Evolutionary conservation across 1,140 invertebrate species (phyloP).

Genomic region (Hyphantria cunea): DNA sequence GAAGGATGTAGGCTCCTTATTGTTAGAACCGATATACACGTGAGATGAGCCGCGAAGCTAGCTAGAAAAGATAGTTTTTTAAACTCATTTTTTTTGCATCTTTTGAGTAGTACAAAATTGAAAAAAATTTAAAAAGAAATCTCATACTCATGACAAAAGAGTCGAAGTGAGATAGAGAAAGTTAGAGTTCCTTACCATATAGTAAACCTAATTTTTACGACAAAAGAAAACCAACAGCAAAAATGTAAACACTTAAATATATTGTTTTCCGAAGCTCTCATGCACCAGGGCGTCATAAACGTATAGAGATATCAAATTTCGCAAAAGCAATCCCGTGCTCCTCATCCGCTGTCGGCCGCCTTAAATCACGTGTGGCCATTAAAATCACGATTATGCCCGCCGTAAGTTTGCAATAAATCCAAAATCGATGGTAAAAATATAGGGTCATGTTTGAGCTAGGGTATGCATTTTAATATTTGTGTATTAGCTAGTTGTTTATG

Average conservation of each 20-base stretch:
- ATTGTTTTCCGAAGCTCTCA: constrained; percentile 18
- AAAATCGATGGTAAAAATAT: constrained; percentile 50
- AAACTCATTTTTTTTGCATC: no score
- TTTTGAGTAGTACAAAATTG: no score
- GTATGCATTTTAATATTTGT: background rate
- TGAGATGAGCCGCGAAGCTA: no score
- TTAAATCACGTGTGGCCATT: constrained; percentile 74
- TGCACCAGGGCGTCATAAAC: constrained; percentile 67
- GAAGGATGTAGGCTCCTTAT: no score
- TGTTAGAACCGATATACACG: no score
- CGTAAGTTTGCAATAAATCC: constrained; percentile 78
- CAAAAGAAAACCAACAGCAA: constrained; percentile 6
- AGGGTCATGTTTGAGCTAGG: constrained; percentile 10
- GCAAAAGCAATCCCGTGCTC: constrained; percentile 63
- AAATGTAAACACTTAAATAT: constrained; percentile 11
- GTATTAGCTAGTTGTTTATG: no score
- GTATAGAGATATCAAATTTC: constrained; percentile 80
- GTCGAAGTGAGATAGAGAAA: no score
- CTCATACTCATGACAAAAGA: no score
- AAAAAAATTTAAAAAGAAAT: no score
- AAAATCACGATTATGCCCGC: constrained; percentile 78
- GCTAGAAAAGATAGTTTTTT: no score
- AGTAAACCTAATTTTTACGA: background rate
- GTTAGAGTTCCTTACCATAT: no score
- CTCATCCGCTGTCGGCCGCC: constrained; percentile 49